A percentile compares a stretch with the other conserved stretches of the same genome.
Conservation (phyloP, 2,888 invertebrate genomes). For the Ceriagrion tenellum region DNA sequence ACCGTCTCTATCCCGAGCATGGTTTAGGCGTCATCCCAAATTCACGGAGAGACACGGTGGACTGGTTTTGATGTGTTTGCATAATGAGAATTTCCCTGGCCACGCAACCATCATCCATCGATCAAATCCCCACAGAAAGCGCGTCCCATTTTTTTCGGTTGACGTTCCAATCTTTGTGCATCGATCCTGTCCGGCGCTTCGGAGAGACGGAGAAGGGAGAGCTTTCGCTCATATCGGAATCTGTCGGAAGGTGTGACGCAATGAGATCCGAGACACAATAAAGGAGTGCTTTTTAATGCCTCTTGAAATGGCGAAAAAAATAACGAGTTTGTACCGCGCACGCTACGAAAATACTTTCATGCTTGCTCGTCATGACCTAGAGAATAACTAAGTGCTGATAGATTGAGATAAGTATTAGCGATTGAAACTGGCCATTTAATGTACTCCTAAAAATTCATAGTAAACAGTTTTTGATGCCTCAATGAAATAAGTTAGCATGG, state of each 20-base stretch:
- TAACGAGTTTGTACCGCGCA: not conserved
- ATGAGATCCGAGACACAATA: no score
- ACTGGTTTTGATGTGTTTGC: not conserved
- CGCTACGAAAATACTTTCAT: not conserved
- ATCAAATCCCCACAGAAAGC: not conserved
- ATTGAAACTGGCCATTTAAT: not conserved
- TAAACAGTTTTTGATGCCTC: no score
- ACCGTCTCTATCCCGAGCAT: not conserved
- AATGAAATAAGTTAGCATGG: no score
- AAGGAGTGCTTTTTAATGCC: not conserved
- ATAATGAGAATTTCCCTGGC: not conserved
- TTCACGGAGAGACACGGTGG: not conserved
- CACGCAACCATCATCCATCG: not conserved
- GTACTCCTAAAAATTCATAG: no score
- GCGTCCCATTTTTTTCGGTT: slow-evolving; percentile 4
- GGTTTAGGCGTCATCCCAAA: not conserved
- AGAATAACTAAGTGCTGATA: not conserved
- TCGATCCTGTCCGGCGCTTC: not conserved
- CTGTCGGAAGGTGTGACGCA: not conserved
- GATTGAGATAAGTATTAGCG: no score
- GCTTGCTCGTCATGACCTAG: not conserved
- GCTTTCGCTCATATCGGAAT: not conserved
- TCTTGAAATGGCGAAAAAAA: not conserved
- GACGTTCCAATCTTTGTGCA: slow-evolving; percentile 39
- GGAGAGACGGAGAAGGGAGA: not conserved